Base-by-base conservation (phyloP, 2,888 invertebrate genomes). In the Leptopilina drosophilae region DNA sequence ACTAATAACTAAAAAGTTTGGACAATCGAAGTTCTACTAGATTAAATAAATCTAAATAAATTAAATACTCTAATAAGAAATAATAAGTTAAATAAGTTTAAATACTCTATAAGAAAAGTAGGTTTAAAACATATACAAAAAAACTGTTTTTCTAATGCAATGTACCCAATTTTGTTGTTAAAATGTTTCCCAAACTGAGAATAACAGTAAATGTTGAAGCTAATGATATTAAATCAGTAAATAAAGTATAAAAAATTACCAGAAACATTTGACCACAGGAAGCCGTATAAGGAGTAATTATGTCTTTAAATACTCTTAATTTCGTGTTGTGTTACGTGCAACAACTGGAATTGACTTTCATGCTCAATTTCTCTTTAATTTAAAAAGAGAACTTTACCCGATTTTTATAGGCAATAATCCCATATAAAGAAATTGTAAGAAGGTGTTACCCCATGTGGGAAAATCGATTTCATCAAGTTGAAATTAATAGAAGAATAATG, bases 261-360 rank as follows among this genome's bases (percentile, higher is more conserved):
- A 42, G 15, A 67, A 49, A 9, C 20, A 11, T 46, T 9, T 67
- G n/a, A 26, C n/a, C 11, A 26, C 14, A 5, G 20, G 69, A 12
- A 53, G 12, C 69, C 69, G 53, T 69, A 69, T 46, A 69, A 11
- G 53, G 69, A 53, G 53, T 20, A 69, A 49, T 69, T 69, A 69
- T 53, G 6, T 69, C 69, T 49, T 49, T 64, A 26, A 69, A 26
- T 59, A 59, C 53, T 69, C 46, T 69, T 49, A 20, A 15, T 69
- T 14, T 69, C 69, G 8, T 69, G 46, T 69, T 12, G 26, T 49
- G 26, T 69, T 20, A 69, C 49, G 69, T 53, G 69, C 46, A 69
- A 69, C 46, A 53, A 69, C 59, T 26, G 20, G 26, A 69, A 69
- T 69, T 53, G 20, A 49, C 53, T 69, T 69, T 69, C 69, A 6